Base-by-base conservation (phyloP, 2,797 vertebrate species). In the Notolepis coatsorum region DNA sequence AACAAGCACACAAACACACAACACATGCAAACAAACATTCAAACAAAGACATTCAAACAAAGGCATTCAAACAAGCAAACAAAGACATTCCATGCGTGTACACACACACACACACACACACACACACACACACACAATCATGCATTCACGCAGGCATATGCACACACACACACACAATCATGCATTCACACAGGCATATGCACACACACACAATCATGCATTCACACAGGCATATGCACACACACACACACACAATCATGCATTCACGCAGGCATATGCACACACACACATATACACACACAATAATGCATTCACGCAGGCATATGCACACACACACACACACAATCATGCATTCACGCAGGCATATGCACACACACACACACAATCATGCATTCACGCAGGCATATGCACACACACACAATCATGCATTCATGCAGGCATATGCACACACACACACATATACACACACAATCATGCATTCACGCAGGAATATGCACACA, bases 171-270 rank as follows among this genome's bases (percentile, higher is more conserved):
- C 12, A 48, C 46, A 28, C 46, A 27, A 12, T 27, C 13, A 48
- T 2, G 8, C 46, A 28, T 12, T 3, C 46, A 48, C 24, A 48
- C 46, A 48, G 10, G 17, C 46, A 27, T 5, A 17, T 25, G 17
- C 55, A 76, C 73, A 78, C 20, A 54, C 51, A 70, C 38, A 74
- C 62, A 61, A 30, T 15, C 35, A 61, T 23, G 17, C 47, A 50
- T 12, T 23, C 33, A 51, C 21, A 50, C 24, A 39, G 12, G 30
- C 57, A 55, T 13, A 45, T 7, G 20, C 12, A 64, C 25, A 39
- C 54, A 33, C 33, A 43, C 30, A 25, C 39, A 38, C 38, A 51
- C 23, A 46, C 21, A 56, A n/a, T n/a, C n/a, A n/a, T n/a, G n/a
- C n/a, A n/a, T n/a, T n/a, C n/a, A n/a, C n/a, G n/a, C n/a, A n/a